Conservation (phyloP, 2,888 invertebrate genomes). For the Prosopocoilus inquinatus region DNA sequence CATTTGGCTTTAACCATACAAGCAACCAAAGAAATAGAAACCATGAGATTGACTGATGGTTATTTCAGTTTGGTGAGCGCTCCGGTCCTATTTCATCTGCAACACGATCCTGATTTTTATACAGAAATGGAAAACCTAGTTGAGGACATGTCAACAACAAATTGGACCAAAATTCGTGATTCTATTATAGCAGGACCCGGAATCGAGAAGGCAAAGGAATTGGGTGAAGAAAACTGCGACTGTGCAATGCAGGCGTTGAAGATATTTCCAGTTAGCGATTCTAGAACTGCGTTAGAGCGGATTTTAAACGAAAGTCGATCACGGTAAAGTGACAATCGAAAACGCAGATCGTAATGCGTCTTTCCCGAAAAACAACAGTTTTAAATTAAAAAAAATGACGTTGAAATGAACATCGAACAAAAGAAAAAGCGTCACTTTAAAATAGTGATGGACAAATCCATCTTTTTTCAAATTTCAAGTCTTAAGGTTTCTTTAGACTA, state of each 20-base stretch:
- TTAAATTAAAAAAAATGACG: no score
- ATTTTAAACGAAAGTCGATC: constrained; percentile 66
- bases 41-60: constrained; percentile 40
- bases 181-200: constrained; percentile 58
- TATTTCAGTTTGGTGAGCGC: constrained; percentile 72
- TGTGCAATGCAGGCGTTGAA: constrained; percentile 70
- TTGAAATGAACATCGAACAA: no score
- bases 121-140: constrained; percentile 63
- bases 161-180: constrained; percentile 26
- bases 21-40: constrained; percentile 37
- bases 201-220: constrained; percentile 66
- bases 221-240: constrained; percentile 70
- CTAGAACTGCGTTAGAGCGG: constrained; percentile 75
- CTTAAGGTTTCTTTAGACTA: no score
- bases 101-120: constrained; percentile 67
- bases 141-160: constrained; percentile 53
- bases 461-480: no score
- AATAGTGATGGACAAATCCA: no score
- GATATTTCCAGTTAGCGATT: constrained; percentile 74
- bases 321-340: no score
- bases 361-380: no score
- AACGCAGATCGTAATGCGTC: no score
- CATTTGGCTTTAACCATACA: constrained; percentile 88
- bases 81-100: constrained; percentile 77
- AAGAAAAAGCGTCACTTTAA: no score